Evolutionary conservation across 2,888 invertebrate species (phyloP), one percentile per base, ranked within the genome.

Genomic region (Eupithecia pulchellata): DNA sequence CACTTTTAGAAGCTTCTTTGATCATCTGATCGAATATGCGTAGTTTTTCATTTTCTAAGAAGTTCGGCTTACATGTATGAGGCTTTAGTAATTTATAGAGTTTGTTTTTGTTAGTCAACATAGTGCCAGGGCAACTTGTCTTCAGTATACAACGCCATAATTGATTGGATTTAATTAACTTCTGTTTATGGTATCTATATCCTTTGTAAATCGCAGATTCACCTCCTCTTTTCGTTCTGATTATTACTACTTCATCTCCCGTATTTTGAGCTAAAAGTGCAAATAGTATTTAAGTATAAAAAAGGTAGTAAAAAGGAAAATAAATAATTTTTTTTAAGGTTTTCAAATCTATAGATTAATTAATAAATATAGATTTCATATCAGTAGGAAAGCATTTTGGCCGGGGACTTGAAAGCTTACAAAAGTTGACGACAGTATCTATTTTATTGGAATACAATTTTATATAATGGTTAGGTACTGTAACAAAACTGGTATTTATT

Each of bases 141-240:
- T 61, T 61, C 13, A 55, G 25, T n/a, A 55, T 27, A 42, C 71
- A 72, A 20, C 39, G 60, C 71, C 71, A 72, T 14, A 68, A 20
- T 32, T 34, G 62, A 42, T 62, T 66, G 6, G 62, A 32, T 55
- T 55, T 70, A 25, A 17, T 47, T 32, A 52, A 17, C 25, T 63
- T 55, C 29, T 65, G 52, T 67, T 66, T 39, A 34, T 64, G 32
- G 20, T 64, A 60, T 27, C 64, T 60, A 36, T 67, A 66, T 32
- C 69, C 72, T 2, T 64, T 39, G 57, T 64, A 39, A 11, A 67
- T 13, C 1, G 67, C 69, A 6, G 55, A 27, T n/a, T 66, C 42
- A 3, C 64, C 62, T 8, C 71, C 68, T 42, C 68, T 55, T 65
- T 30, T 25, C 2, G 63, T 68, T 8, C 34, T 61, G 13, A 61